These are phyloP conservation scores for Scophthalmus maximus DNA, from an alignment of 2,113 vertebrate species.

Conservation along the genomic window DNA sequence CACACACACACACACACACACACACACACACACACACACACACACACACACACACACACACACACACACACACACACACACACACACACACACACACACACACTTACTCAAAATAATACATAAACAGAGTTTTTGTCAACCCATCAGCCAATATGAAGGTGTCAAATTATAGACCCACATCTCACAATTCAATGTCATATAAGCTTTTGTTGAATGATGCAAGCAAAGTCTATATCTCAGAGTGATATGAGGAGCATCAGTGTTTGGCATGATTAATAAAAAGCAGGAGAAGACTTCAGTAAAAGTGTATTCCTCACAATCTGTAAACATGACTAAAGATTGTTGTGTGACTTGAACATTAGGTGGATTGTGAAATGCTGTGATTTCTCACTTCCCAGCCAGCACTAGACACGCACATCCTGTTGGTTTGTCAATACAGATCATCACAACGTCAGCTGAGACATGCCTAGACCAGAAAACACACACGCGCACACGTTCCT, in stretches of 20 bases:
- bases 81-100: slow-evolving; percentile 14
- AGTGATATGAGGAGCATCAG: not conserved
- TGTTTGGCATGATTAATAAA: slow-evolving; percentile 6
- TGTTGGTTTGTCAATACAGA: slow-evolving; percentile 18
- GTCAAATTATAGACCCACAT: slow-evolving; percentile 20
- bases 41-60: slow-evolving; percentile 29
- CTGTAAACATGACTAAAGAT: not conserved
- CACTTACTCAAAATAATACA: slow-evolving; percentile 38
- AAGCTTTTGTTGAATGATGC: slow-evolving; percentile 13
- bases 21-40: slow-evolving; percentile 16
- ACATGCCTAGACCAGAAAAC: slow-evolving; percentile 9
- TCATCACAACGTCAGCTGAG: slow-evolving; percentile 45
- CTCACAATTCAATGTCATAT: slow-evolving; percentile 29
- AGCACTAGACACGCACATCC: slow-evolving; percentile 20
- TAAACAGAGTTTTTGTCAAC: slow-evolving; percentile 18
- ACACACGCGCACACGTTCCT: slow-evolving; percentile 1
- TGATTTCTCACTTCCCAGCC: slow-evolving; percentile 19
- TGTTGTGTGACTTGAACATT: not conserved
- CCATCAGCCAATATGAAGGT: slow-evolving; percentile 2
- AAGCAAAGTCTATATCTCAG: slow-evolving; percentile 1
- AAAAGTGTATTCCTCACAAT: not conserved
- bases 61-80: slow-evolving; percentile 25
- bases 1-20: slow-evolving; percentile 25
- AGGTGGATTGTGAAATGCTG: slow-evolving; percentile 19
- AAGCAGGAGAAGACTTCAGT: not conserved